Evolutionary conservation across 2,113 vertebrate species (phyloP).

Genomic region (Athene cunicularia): DNA sequence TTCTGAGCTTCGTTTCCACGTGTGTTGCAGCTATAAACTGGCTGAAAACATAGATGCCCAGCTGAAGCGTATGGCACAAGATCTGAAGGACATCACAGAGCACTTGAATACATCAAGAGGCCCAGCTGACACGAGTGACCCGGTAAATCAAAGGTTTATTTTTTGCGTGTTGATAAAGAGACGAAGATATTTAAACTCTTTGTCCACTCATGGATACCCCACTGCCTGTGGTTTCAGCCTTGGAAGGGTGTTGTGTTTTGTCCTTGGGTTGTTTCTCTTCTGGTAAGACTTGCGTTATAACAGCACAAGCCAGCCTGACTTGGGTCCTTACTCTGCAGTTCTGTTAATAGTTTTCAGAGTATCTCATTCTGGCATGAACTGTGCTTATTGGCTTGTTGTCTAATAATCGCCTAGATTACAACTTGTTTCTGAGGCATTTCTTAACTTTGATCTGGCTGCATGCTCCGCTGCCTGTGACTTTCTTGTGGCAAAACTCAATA

Average conservation of each 20-base stretch:
- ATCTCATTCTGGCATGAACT: neutral
- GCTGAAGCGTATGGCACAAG: constrained; percentile 90
- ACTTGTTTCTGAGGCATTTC: neutral
- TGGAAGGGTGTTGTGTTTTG: neutral
- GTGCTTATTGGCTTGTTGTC: neutral
- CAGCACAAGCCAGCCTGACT: neutral
- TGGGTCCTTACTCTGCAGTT: neutral
- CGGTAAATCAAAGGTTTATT: constrained; percentile 62
- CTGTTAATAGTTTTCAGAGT: neutral
- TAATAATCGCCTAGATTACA: neutral
- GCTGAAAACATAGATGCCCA: constrained; percentile 91
- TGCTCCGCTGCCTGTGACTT: fast-evolving
- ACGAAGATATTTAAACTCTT: neutral
- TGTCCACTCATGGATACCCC: fast-evolving
- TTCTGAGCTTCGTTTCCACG: neutral
- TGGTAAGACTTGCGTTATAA: neutral
- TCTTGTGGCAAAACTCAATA: neutral
- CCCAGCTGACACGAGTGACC: constrained; percentile 83
- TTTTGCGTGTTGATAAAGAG: neutral
- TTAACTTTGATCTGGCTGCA: fast-evolving
- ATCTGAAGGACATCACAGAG: constrained; percentile 90
- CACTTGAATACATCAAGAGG: constrained; percentile 86
- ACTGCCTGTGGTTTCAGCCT: neutral
- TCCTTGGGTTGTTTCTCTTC: neutral
- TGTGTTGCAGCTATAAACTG: constrained; percentile 82